A percentile compares a stretch with the other conserved stretches of the same genome.
Conservation (phyloP, 2,797 vertebrate species). For the Phrynocephalus vlangalii region DNA sequence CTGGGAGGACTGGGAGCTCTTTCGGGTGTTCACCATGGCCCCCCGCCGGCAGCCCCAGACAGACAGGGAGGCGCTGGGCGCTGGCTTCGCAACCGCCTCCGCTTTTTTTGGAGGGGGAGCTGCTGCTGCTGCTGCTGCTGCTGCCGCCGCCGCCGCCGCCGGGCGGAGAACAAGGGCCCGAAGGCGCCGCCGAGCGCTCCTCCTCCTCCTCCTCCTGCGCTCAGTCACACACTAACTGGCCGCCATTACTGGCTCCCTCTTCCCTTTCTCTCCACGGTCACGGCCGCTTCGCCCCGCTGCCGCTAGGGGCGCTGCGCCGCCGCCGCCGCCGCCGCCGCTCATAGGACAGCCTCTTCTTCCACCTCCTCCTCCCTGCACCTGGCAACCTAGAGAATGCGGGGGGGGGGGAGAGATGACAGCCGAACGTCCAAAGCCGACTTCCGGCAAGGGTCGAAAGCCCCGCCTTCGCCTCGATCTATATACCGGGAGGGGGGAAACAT, state of each 20-base stretch:
- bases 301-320: constrained; percentile 52
- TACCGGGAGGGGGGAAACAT: not conserved
- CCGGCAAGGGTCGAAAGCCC: not conserved
- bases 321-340: constrained; percentile 23
- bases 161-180: constrained; percentile 41
- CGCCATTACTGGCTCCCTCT: constrained; percentile 69
- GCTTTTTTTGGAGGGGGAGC: constrained; percentile 22
- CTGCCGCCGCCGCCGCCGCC: constrained; percentile 14
- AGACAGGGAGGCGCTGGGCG: not conserved
- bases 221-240: constrained; percentile 65
- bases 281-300: not conserved
- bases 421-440: constrained; percentile 6
- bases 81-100: constrained; percentile 38
- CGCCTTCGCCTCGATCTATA: not conserved
- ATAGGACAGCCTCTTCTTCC: constrained; percentile 38
- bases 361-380: constrained; percentile 22
- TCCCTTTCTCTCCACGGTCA: constrained; percentile 69
- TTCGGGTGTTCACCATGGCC: constrained; percentile 94
- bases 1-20: constrained; percentile 86
- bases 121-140: constrained; percentile 24
- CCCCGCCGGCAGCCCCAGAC: constrained; percentile 21
- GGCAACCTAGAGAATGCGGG: not conserved
- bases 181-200: constrained; percentile 32
- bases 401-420: not conserved
- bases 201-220: constrained; percentile 52